Conservation (phyloP, 1,140 invertebrate genomes). For the Armadillidium nasatum region DNA sequence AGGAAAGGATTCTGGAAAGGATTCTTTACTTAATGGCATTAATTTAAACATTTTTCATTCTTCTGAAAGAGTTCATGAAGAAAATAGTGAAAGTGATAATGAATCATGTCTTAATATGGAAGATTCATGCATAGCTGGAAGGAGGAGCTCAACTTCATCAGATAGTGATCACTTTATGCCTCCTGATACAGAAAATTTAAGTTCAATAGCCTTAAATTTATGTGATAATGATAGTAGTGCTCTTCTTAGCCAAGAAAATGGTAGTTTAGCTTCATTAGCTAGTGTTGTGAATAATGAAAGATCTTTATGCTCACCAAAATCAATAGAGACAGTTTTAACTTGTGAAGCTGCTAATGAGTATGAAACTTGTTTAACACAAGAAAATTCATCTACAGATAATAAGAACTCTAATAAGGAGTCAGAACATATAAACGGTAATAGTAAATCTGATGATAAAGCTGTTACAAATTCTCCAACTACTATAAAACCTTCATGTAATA, state of each 20-base stretch:
- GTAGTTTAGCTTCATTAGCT: not conserved
- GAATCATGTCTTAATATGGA: constrained; percentile 8
- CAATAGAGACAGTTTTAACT: not conserved
- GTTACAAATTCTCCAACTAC: not conserved
- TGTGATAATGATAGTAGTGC: too few relatives aligned
- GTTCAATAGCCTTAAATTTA: too few relatives aligned
- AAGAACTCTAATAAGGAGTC: too few relatives aligned
- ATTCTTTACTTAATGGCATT: too few relatives aligned
- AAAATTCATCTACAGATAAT: too few relatives aligned
- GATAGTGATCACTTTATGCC: not conserved
- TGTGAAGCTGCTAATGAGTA: not conserved
- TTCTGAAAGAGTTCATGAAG: not conserved
- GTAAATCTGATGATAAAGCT: not conserved
- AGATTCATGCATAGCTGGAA: not conserved
- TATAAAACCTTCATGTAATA: not conserved
- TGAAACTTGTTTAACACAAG: not conserved
- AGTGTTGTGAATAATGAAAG: not conserved
- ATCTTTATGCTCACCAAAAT: not conserved
- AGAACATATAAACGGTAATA: not conserved
- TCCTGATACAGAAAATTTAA: not conserved
- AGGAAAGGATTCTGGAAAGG: too few relatives aligned
- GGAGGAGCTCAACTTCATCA: not conserved
- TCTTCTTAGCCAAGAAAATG: too few relatives aligned
- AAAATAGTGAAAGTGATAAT: not conserved
- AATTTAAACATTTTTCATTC: too few relatives aligned